A percentile compares a stretch with the other conserved stretches of the same genome.
phyloP scores from a whole-genome alignment of 2,113 vertebrate genomes.

The Laticauda colubrina region DNA sequence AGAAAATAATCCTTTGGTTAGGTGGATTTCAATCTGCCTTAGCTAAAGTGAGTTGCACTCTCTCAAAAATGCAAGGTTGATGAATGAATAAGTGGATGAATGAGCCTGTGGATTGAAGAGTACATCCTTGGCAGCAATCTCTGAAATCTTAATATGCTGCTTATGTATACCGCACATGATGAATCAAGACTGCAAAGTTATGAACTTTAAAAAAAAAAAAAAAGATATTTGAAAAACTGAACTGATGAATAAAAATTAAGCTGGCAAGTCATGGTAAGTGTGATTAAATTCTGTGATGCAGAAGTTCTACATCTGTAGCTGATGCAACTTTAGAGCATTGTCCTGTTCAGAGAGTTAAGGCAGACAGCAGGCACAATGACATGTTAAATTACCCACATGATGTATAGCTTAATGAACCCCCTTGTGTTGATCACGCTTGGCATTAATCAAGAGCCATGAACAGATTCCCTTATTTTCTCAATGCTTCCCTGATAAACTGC shows the following conservation, averaged over 20 bases:
- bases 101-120: conserved; percentile 4
- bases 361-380: conserved; percentile 92
- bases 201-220: conserved; percentile 1
- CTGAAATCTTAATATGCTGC: conserved; percentile 17
- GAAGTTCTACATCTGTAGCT: conserved; percentile 48
- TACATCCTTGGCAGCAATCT: neutral
- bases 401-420: conserved; percentile 99
- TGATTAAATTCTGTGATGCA: conserved; percentile 43
- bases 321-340: conserved; percentile 62
- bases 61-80: neutral
- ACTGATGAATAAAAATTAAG: conserved; percentile 42
- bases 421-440: conserved; percentile 99
- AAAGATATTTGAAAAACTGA: conserved; percentile 12
- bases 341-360: conserved; percentile 71
- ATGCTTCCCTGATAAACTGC: conserved; percentile 99
- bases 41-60: conserved; percentile 5
- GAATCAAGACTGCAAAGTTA: conserved; percentile 37
- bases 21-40: conserved; percentile 2
- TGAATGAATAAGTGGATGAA: conserved; percentile 23
- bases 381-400: conserved; percentile 99
- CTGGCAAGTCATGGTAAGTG: conserved; percentile 42
- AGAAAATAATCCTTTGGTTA: neutral
- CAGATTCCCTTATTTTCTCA: conserved; percentile 99
- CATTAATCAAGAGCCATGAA: conserved; percentile 99
- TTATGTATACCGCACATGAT: conserved; percentile 22